A percentile compares a stretch with the other conserved stretches of the same genome.
These are phyloP conservation scores for Montipora capitata DNA, from an alignment of 92 coral and sea anemone genomes.

Conservation along the genomic window DNA sequence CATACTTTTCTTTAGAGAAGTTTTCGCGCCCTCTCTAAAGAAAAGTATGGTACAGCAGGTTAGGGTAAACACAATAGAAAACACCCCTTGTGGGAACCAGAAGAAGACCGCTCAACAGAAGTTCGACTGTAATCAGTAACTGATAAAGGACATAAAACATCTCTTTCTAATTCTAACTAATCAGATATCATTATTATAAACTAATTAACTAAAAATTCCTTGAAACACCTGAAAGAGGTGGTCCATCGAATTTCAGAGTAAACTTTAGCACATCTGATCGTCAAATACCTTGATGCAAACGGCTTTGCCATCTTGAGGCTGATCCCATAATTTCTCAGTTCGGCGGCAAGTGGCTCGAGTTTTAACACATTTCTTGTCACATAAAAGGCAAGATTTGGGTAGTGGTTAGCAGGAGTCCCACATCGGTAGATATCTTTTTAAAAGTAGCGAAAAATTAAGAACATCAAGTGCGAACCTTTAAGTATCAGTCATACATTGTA, in stretches of 20 bases:
- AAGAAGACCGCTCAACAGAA: not conserved
- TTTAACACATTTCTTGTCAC: slow-evolving; percentile 45
- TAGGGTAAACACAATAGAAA: slow-evolving; percentile 1
- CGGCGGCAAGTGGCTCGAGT: slow-evolving; percentile 43
- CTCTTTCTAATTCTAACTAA: too few species aligned
- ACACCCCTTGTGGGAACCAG: not conserved
- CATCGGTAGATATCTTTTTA: slow-evolving; percentile 34
- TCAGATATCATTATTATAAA: not conserved
- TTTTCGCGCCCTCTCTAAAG: too few species aligned
- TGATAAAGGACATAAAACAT: too few species aligned
- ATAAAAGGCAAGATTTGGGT: slow-evolving; percentile 48
- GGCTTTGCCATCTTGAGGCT: slow-evolving; percentile 26
- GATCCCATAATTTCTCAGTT: slow-evolving; percentile 45
- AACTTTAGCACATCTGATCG: slow-evolving; percentile 33
- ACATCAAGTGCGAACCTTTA: too few species aligned
- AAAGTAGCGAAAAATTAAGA: too few species aligned
- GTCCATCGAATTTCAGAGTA: slow-evolving; percentile 63
- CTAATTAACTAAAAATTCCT: not conserved
- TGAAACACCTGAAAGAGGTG: slow-evolving; percentile 54
- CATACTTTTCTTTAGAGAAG: too few species aligned
- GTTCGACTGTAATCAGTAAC: not conserved
- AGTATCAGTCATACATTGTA: too few species aligned
- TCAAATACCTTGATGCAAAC: slow-evolving; percentile 39
- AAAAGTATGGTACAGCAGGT: too few species aligned
- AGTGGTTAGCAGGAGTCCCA: slow-evolving; percentile 48